Percentiles rank a stretch among this genome's conserved stretches.
These are phyloP conservation scores for Cochlearius cochlearius DNA, from an alignment of 2,113 vertebrate species.

Conservation along the genomic window DNA sequence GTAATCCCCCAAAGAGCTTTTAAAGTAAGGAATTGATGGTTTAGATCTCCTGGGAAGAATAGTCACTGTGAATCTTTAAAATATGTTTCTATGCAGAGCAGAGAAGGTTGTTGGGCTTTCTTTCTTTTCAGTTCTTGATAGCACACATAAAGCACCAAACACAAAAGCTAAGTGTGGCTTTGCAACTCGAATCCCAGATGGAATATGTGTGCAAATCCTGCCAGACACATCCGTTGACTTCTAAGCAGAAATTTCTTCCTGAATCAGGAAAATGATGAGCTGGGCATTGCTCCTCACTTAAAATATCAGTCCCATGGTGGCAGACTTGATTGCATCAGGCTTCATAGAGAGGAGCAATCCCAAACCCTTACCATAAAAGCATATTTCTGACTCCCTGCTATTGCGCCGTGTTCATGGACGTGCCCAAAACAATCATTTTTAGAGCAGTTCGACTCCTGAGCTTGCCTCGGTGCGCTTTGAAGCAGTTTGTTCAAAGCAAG, in stretches of 20 bases:
- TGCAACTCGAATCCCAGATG: neutral
- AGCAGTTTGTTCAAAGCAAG: slow-evolving; percentile 73
- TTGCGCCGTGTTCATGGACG: neutral
- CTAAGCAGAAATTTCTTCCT: neutral
- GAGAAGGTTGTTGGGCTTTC: neutral
- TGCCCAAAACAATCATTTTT: slow-evolving; percentile 55
- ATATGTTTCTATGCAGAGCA: neutral
- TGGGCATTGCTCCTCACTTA: neutral
- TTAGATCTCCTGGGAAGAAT: neutral
- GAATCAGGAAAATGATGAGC: neutral
- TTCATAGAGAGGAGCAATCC: neutral
- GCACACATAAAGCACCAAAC: neutral
- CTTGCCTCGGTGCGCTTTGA: slow-evolving; percentile 69
- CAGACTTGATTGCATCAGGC: neutral
- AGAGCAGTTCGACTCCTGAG: slow-evolving; percentile 63
- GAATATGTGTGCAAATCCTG: neutral
- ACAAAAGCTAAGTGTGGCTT: neutral
- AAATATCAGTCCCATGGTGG: neutral
- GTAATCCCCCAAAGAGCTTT: neutral
- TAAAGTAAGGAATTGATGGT: neutral
- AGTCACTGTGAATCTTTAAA: neutral
- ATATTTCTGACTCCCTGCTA: neutral
- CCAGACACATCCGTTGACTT: neutral
- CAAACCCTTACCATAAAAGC: neutral
- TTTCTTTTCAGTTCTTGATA: neutral